Evolutionary conservation across 1,140 invertebrate species (phyloP), one percentile per base, ranked within the genome.

Genomic region (Temnothorax longispinosus): DNA sequence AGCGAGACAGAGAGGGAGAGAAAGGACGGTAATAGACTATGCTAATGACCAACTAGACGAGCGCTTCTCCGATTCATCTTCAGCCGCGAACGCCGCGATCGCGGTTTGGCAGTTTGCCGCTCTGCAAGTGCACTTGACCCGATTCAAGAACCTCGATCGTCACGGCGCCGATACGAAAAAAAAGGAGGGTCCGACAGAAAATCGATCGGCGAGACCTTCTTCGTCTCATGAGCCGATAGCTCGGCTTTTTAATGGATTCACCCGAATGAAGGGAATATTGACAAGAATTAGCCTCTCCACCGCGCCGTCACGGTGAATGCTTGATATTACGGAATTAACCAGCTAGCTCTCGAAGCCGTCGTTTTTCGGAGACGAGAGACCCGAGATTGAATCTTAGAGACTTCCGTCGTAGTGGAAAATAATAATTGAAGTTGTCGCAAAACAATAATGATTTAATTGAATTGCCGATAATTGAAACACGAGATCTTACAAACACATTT

Each of bases 71-170:
- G 64, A 87, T 89, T 82, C 65, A 71, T 81, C 54, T 72, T 18
- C 54, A 86, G 47, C 21, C 50, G 85, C 35, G 65, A 64, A 62
- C 27, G 77, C 65, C 27, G 77, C 65, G 64, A 72, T 72, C 65
- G 54, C 54, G 85, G 77, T 86, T 86, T 86, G 65, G 85, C 85
- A 86, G 78, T 86, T 82, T 86, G 85, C 85, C 65, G 65, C 52
- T 81, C 64, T 82, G 44, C 72, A 54, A 77, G 58, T 78, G 82
- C 75, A 76, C 72, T 85, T 78, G 72, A 78, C 82, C 72, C 35
- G 58, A 15, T 65, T 85, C 21, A 27, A 85, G 38, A 56, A 47
- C 21, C 47, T 50, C 35, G 80, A 75, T 81, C 52, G 38, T 15
- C 38, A 38, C 5, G 38, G 35, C 15, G 38, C 1, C 27, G 41